phyloP scores from a whole-genome alignment of 2,797 vertebrate genomes.

The Anas acuta region DNA sequence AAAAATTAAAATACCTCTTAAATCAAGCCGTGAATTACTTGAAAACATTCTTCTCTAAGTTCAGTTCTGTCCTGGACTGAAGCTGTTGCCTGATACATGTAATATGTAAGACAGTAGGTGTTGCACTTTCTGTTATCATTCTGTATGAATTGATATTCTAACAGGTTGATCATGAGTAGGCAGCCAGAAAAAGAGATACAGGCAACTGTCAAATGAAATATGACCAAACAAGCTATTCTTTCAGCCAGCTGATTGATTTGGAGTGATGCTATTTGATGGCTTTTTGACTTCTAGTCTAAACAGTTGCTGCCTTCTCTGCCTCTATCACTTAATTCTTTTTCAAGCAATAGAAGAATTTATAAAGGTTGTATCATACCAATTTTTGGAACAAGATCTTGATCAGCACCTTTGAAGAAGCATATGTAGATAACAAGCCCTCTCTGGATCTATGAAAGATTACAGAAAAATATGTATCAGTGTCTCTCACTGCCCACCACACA shows the following conservation, averaged over 20 bases:
- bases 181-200: not conserved
- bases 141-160: not conserved
- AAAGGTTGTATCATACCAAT: constrained; percentile 83
- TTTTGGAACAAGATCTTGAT: constrained; percentile 87
- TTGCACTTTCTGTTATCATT: not conserved
- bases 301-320: not conserved
- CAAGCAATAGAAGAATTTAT: not conserved
- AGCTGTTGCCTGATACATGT: not conserved
- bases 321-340: not conserved
- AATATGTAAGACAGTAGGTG: not conserved
- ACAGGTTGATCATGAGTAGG: not conserved
- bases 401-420: constrained; percentile 94
- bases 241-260: not conserved
- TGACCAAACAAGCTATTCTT: not conserved
- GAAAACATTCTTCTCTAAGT: not conserved
- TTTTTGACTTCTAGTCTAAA: not conserved
- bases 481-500: not conserved
- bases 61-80: not conserved
- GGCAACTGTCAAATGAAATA: not conserved
- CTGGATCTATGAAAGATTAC: constrained; percentile 81
- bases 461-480: not conserved
- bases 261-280: not conserved
- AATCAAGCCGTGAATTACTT: not conserved
- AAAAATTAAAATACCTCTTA: not conserved
- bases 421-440: constrained; percentile 92